phyloP scores from a whole-genome alignment of 2,113 vertebrate species.

The Pedionomus torquatus region DNA sequence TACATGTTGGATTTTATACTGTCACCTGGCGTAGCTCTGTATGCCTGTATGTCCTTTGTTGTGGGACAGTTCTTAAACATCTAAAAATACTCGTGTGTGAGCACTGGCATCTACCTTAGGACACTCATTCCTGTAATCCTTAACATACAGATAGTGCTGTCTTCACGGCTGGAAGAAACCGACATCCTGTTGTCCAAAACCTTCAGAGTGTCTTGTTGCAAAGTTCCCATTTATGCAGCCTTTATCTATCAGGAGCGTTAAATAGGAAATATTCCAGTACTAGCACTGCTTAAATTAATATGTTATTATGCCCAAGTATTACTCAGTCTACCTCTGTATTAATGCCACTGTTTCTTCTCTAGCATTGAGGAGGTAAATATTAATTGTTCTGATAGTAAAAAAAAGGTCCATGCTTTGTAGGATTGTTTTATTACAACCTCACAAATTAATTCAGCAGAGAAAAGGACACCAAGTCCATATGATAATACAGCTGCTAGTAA shows the following conservation, averaged over 20 bases:
- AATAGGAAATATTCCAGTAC: neutral
- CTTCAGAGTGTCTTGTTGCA: neutral
- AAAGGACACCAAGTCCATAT: neutral
- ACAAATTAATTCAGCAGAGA: neutral
- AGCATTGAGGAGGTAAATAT: neutral
- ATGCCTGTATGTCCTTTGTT: neutral
- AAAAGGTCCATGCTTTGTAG: neutral
- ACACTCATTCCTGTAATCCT: neutral
- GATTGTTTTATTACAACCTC: neutral
- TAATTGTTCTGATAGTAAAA: neutral
- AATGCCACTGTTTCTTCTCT: neutral
- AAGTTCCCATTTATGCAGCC: neutral
- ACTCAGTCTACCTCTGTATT: neutral
- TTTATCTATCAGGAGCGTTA: neutral
- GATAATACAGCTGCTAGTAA: neutral
- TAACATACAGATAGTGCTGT: neutral
- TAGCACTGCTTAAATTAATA: neutral
- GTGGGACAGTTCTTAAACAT: neutral
- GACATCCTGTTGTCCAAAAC: neutral
- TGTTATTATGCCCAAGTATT: neutral
- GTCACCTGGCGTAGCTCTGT: neutral
- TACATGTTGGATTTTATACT: neutral
- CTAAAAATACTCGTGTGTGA: neutral
- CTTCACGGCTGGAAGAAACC: neutral
- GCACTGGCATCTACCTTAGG: neutral